Base-by-base conservation (phyloP, 2,113 vertebrate genomes). In the Toxostoma redivivum region DNA sequence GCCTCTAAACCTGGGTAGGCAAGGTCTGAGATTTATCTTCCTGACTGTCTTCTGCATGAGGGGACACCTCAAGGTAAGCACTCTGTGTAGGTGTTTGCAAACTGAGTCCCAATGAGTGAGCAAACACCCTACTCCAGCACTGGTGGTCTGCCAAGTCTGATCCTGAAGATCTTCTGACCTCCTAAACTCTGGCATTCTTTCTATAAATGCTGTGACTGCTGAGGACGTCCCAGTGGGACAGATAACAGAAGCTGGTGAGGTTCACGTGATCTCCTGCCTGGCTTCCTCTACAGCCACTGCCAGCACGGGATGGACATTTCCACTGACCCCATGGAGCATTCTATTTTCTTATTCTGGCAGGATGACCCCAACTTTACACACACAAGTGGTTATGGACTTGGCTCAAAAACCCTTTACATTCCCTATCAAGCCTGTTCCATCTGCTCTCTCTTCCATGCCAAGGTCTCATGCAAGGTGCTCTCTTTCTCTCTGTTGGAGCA, bases 211-310 rank as follows among this genome's bases (percentile, higher is more conserved):
- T 40, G 13, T 51, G 56, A 9, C n/a, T 93, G n/a, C 42, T 70
- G 50, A 65, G 45, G 14, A 65, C 15, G 9, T 69, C 15, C 23
- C 27, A 74, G 22, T 20, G 11, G 33, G 5, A 73, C 21, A 17
- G 51, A n/a, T 0, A 0, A 8, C 24, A 40, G n/a, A 56, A 20
- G 10, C 0, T 87, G 64, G 24, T 31, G n/a, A 56, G 9, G 42
- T 9, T 82, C 15, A 25, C 7, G 1, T 10, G 9, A 7, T 58
- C 28, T 81, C 24, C 28, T 66, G 27, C 21, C 45, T n/a, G 69
- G 12, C 11, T 62, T 64, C 22, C 22, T 47, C 28, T 60, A 3
- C 2, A 7, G 40, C 16, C 10, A 5, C 25, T 40, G 15, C 35
- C 73, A 33, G 12, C 9, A 17, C 42, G 31, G 53, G 38, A 56